Base-by-base conservation (phyloP, 2,888 invertebrate species). In the Acronicta aceris region DNA sequence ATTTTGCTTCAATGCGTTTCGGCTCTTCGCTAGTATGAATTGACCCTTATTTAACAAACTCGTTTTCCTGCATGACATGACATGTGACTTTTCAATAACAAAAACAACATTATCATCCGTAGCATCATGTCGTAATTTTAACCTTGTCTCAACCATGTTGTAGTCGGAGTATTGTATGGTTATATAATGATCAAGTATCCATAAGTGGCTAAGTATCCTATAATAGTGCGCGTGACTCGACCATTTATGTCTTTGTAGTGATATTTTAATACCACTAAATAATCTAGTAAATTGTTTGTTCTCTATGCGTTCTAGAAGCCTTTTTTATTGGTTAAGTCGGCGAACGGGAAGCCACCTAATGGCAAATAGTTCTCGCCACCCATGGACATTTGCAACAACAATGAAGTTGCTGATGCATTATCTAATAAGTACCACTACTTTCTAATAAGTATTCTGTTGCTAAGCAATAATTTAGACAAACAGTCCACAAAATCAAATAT, bases 151-250 rank as follows among this genome's bases (percentile, higher is more conserved):
- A 33, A 9, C 27, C 7, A 52, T 40, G 17, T 45, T 50, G 55
- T 58, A 58, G 53, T 57, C 60, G 58, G 40, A 51, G 62, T 58
- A 74, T 77, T 60, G 57, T 66, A 50, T 55, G 48, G 53, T 59
- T 71, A 59, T 46, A 16, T 58, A 66, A 55, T 76, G 61, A 42
- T 7, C 47, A 49, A 46, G 54, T 38, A 40, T 16, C 58, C 64
- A 57, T 76, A 56, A 56, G 47, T 50, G 47, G 59, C 45, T 58
- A 63, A 72, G 57, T 76, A 59, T 12, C 41, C 53, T 49, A 48
- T 73, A 58, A 68, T 59, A 57, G 63, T 59, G 50, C 54, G 36
- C 55, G 46, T 40, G 43, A 65, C 16, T 40, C 21, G 33, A 16
- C 36, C 58, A 53, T 53, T 56, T 30, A 58, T 46, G 45, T 43